Conservation (phyloP, 2,888 invertebrate genomes). For the Eupithecia subumbrata region DNA sequence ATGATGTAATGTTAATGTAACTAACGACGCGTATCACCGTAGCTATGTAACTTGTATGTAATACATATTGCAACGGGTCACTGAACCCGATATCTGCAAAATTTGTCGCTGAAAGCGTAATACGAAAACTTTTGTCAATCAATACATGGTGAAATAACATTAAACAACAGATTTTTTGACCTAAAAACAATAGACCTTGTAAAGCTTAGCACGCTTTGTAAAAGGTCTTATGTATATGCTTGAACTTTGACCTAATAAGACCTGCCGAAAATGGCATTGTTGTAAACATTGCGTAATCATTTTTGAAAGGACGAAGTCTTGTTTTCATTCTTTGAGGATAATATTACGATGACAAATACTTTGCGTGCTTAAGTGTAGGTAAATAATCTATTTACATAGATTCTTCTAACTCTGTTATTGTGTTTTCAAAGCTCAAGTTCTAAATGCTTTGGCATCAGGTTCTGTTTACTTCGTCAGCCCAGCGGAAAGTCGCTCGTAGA, state of each 20-base stretch:
- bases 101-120: neutral
- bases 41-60: slow-evolving; percentile 13
- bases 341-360: neutral
- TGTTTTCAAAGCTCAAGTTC: neutral
- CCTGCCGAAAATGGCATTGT: slow-evolving; percentile 13
- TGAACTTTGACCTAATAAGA: slow-evolving; percentile 24
- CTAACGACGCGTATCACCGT: slow-evolving; percentile 39
- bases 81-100: slow-evolving; percentile 29
- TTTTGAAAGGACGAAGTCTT: slow-evolving; percentile 3
- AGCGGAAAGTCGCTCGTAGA: neutral
- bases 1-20: slow-evolving; percentile 25
- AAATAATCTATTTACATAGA: neutral
- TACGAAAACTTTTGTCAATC: neutral
- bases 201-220: slow-evolving; percentile 12
- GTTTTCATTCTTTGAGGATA: neutral
- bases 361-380: neutral
- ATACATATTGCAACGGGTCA: slow-evolving; percentile 31
- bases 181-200: slow-evolving; percentile 1
- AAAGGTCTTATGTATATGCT: slow-evolving; percentile 18
- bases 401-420: neutral
- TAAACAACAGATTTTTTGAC: neutral
- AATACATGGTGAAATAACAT: neutral
- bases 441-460: neutral
- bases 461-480: neutral
- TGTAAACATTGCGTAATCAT: slow-evolving; percentile 6